These are phyloP conservation scores for Indicator maculatus DNA, from an alignment of 2,113 vertebrate genomes.

Conservation along the genomic window DNA sequence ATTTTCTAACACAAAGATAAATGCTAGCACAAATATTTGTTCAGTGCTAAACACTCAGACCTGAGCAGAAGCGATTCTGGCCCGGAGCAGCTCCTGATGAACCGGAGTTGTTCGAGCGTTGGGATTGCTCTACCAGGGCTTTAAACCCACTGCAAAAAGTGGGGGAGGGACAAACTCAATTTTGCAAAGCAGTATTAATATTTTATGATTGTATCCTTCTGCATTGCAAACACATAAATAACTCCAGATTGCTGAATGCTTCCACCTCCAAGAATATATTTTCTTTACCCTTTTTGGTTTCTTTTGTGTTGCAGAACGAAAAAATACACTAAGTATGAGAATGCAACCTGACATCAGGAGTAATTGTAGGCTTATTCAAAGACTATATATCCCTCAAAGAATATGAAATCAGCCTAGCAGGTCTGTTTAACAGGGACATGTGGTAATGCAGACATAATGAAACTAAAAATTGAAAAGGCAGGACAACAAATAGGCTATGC, in stretches of 20 bases:
- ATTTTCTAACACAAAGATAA: neutral
- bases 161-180: neutral
- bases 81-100: neutral
- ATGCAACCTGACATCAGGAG: neutral
- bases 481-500: neutral
- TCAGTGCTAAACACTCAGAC: neutral
- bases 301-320: neutral
- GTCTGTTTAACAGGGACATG: neutral
- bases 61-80: neutral
- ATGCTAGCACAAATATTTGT: neutral
- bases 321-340: neutral
- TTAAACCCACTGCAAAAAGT: neutral
- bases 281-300: neutral
- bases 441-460: neutral
- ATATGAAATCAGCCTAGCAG: neutral
- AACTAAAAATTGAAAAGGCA: neutral
- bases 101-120: fast-evolving
- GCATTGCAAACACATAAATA: slow-evolving; percentile 24
- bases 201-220: neutral
- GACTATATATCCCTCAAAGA: neutral
- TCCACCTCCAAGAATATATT: neutral
- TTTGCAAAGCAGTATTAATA: slow-evolving; percentile 18
- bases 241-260: neutral
- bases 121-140: neutral
- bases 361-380: neutral